Conservation (phyloP, 2,797 vertebrate genomes). For the Paratrypauchen microcephalus region DNA sequence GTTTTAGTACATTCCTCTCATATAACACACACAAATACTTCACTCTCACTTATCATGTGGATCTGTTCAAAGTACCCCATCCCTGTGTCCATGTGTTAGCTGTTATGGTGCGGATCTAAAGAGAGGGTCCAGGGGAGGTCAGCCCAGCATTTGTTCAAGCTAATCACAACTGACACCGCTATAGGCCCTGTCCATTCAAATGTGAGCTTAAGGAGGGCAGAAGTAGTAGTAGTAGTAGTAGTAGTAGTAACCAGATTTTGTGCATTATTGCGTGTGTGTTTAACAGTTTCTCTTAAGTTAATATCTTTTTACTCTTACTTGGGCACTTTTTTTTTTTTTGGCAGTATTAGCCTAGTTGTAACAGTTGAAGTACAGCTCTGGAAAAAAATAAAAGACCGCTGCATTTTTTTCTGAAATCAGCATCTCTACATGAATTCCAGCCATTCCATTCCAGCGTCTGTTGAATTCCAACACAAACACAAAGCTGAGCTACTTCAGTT, state of each 20-base stretch:
- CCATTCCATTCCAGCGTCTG: no score
- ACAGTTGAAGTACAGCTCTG: no score
- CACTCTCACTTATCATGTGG: neutral
- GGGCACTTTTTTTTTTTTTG: no score
- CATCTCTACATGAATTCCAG: no score
- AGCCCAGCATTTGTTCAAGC: conserved; percentile 22
- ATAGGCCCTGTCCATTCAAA: neutral
- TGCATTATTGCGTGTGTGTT: no score
- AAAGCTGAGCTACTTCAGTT: no score
- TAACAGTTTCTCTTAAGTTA: no score
- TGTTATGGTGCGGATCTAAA: conserved; percentile 19
- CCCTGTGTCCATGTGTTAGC: conserved; percentile 17
- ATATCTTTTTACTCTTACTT: no score
- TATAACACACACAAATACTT: neutral
- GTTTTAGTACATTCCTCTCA: conserved; percentile 5
- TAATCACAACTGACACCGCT: conserved; percentile 21
- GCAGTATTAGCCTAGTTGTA: neutral
- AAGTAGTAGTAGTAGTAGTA: neutral
- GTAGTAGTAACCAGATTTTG: neutral
- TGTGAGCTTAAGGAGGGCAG: neutral
- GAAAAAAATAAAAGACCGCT: no score
- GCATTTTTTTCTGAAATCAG: no score
- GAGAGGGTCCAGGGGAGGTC: conserved; percentile 12
- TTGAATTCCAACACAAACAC: no score
- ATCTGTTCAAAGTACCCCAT: neutral